Base-by-base conservation (phyloP, 1,140 invertebrate species). In the Nomia melanderi region DNA sequence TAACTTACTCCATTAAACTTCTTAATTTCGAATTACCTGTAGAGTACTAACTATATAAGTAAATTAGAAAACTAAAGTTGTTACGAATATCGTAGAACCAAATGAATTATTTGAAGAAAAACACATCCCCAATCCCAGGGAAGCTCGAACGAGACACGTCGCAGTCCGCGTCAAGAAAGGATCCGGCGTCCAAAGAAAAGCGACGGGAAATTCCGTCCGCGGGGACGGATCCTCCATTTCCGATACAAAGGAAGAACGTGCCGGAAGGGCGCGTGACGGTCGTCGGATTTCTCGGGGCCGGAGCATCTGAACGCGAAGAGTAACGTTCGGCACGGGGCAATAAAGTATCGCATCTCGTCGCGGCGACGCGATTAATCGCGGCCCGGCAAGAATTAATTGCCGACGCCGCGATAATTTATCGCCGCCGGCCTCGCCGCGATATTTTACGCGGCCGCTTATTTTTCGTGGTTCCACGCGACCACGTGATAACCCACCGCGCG, bases 351-450 rank as follows among this genome's bases (percentile, higher is more conserved):
- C 77, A 71, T 78, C 76, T 76, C 71, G 71, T 71, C 77, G 77
- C 54, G 67, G 66, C 56, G 71, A 72, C 64, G 79, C 77, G 83
- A 83, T 84, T 83, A 84, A 82, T 65, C 80, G 27, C 47, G 54
- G 57, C 23, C 20, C 59, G 54, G 71, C 65, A 79, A 71, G 59
- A 83, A 83, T 83, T 83, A 83, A 83, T 83, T 64, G 82, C 66
- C 39, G 50, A 33, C 57, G 33, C 39, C 8, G 70, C 50, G 53
- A 78, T 83, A 78, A 83, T 83, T 82, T 82, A 83, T 83, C 65
- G 80, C 27, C 7, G 31, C 29, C 41, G 27, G 65, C 33, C 47
- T 27, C 76, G 65, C 81, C 44, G 54, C 59, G 76, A 83, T 83
- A 83, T 83, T 83, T 83, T 70, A 83, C 36, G n/a, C 47, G 5